A percentile compares a stretch with the other conserved stretches of the same genome.
Conservation (phyloP, 2,888 invertebrate genomes). For the Pasiphila rectangulata region DNA sequence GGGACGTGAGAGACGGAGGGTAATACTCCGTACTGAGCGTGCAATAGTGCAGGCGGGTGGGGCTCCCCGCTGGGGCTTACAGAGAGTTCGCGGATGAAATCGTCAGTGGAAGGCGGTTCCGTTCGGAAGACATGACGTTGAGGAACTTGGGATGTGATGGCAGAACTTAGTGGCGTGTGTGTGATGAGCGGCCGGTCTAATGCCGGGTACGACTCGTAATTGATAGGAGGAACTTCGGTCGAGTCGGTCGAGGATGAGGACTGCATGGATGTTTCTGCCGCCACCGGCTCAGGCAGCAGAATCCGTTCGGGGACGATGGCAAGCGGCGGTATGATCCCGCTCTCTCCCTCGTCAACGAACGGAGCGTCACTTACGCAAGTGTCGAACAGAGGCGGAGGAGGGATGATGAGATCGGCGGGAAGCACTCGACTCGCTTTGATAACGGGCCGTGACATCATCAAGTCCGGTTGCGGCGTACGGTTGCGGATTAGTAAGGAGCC, state of each 20-base stretch:
- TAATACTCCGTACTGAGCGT: conserved; percentile 69
- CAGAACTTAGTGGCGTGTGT: conserved; percentile 43
- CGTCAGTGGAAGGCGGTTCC: conserved; percentile 49
- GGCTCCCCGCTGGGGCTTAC: conserved; percentile 63
- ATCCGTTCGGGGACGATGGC: conserved; percentile 66
- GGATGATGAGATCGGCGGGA: conserved; percentile 73
- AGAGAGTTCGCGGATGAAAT: conserved; percentile 58
- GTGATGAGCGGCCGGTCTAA: conserved; percentile 35
- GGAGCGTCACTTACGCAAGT: conserved; percentile 66
- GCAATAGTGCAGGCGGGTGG: conserved; percentile 64
- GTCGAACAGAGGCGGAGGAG: conserved; percentile 75
- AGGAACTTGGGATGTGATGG: conserved; percentile 64
- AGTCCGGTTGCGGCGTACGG: conserved; percentile 51
- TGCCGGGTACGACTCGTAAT: conserved; percentile 67
- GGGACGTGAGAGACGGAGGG: conserved; percentile 74
- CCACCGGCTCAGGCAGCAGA: conserved; percentile 61
- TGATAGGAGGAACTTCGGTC: conserved; percentile 66
- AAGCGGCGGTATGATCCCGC: conserved; percentile 58
- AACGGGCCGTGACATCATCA: conserved; percentile 56
- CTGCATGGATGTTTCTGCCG: conserved; percentile 74
- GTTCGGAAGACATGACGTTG: conserved; percentile 60
- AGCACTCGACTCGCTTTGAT: conserved; percentile 57
- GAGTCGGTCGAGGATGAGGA: conserved; percentile 68
- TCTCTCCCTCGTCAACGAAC: conserved; percentile 48
- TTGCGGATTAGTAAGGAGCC: conserved; percentile 70